A percentile compares a stretch with the other conserved stretches of the same genome.
These are phyloP conservation scores for Bergia puertoricense DNA, from an alignment of 92 coral and sea anemone genomes.

Conservation along the genomic window DNA sequence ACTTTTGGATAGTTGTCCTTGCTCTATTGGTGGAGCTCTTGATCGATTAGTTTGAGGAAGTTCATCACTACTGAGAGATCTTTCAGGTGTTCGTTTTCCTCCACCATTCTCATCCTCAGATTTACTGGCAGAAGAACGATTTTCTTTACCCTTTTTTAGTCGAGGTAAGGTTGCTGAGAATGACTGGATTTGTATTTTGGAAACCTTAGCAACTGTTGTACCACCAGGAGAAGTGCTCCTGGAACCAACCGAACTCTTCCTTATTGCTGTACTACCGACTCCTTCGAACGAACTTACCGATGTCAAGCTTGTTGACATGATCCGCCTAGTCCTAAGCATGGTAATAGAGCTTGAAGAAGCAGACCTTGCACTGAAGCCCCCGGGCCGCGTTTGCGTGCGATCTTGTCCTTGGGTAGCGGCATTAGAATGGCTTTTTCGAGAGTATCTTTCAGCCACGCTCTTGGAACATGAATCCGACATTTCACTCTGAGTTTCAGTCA, in stretches of 20 bases:
- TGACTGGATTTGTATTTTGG: constrained; percentile 91
- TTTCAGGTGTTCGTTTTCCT: constrained; percentile 48
- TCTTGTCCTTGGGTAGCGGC: constrained; percentile 2
- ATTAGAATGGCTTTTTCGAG: constrained; percentile 15
- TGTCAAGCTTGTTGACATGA: constrained; percentile 97
- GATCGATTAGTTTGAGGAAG: constrained; percentile 45
- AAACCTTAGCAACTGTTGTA: constrained; percentile 77
- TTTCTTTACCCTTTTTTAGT: constrained; percentile 67
- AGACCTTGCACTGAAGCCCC: constrained; percentile 17
- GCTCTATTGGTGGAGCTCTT: constrained; percentile 33
- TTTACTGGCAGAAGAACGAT: constrained; percentile 53
- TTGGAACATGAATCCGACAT: constrained; percentile 39
- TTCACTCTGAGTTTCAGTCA: constrained; percentile 56
- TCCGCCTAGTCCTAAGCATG: constrained; percentile 66
- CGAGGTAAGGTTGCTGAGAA: constrained; percentile 79
- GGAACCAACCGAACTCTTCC: constrained; percentile 59
- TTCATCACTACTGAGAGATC: constrained; percentile 53
- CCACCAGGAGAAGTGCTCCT: constrained; percentile 83
- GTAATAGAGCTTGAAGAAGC: constrained; percentile 38
- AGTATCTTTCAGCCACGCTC: constrained; percentile 20
- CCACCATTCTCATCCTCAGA: constrained; percentile 71
- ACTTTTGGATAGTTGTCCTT: constrained; percentile 51
- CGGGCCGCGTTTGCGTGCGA: constrained; percentile 19
- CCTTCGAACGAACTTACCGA: constrained; percentile 97
- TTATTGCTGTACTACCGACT: constrained; percentile 49